Percentiles rank a stretch among this genome's conserved stretches.
These are phyloP conservation scores for Semotilus atromaculatus DNA, from an alignment of 2,797 vertebrate genomes.

Conservation along the genomic window DNA sequence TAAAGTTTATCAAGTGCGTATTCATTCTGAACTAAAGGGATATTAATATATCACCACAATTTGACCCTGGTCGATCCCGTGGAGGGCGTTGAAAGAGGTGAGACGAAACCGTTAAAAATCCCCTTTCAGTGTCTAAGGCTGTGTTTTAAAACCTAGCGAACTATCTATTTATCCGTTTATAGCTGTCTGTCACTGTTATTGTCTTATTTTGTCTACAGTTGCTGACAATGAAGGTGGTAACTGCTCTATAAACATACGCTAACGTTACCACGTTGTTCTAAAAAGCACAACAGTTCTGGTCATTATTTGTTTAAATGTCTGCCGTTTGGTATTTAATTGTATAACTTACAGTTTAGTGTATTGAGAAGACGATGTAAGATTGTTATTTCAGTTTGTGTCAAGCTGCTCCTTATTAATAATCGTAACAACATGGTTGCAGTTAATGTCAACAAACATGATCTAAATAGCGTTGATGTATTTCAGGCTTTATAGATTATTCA, in stretches of 20 bases:
- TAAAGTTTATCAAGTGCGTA: constrained; percentile 19
- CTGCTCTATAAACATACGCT: background rate
- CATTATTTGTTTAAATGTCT: background rate
- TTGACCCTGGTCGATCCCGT: constrained; percentile 28
- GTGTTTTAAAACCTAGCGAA: constrained; percentile 13
- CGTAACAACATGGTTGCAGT: background rate
- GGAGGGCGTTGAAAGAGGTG: constrained; percentile 55
- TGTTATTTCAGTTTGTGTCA: background rate
- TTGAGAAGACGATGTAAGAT: background rate
- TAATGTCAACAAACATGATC: background rate
- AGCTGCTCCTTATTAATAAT: background rate
- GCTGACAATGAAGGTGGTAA: background rate
- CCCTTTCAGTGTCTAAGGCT: background rate
- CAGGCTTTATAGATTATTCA: background rate
- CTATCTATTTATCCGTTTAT: background rate
- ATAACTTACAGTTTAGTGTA: background rate
- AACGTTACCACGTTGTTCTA: background rate
- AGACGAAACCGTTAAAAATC: constrained; percentile 18
- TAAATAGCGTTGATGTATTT: background rate
- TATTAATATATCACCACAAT: background rate
- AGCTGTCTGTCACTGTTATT: background rate
- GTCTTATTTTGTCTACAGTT: background rate
- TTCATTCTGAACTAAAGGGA: constrained; percentile 2
- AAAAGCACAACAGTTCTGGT: background rate
- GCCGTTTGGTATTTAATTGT: background rate